Conservation (phyloP, 2,797 vertebrate species). For the Paguma larvata region DNA sequence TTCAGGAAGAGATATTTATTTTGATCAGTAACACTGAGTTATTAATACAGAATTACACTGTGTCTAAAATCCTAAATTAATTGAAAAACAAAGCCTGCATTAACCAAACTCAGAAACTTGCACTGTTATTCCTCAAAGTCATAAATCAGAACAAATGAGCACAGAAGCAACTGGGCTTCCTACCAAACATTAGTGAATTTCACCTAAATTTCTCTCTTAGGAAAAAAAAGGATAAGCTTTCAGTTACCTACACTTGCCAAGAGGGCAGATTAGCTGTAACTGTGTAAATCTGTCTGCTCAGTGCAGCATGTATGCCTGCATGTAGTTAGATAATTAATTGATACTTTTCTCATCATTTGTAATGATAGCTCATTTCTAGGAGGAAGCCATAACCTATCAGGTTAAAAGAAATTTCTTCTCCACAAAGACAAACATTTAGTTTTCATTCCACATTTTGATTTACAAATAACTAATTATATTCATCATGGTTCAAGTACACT, state of each 20-base stretch:
- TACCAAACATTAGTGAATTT: slow-evolving; percentile 58
- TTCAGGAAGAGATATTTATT: slow-evolving; percentile 33
- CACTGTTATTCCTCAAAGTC: slow-evolving; percentile 27
- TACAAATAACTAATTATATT: slow-evolving; percentile 18
- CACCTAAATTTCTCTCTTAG: slow-evolving; percentile 27
- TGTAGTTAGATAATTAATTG: slow-evolving; percentile 2
- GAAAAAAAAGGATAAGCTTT: background rate
- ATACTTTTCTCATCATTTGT: slow-evolving; percentile 17
- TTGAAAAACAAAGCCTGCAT: slow-evolving; percentile 63
- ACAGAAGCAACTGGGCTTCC: background rate
- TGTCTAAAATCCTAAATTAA: slow-evolving; percentile 62
- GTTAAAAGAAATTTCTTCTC: slow-evolving; percentile 42
- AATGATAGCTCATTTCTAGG: background rate
- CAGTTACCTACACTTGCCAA: slow-evolving; percentile 34
- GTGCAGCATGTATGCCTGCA: background rate
- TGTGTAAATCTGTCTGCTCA: background rate
- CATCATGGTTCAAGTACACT: background rate
- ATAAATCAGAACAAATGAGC: slow-evolving; percentile 49
- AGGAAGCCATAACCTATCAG: background rate
- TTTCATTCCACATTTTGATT: background rate
- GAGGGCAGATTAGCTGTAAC: slow-evolving; percentile 6
- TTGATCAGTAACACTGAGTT: slow-evolving; percentile 17
- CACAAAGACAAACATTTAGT: background rate
- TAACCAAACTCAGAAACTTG: slow-evolving; percentile 40
- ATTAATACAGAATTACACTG: slow-evolving; percentile 43